Base-by-base conservation (phyloP, 2,113 vertebrate species). In the Heterotilapia buettikoferi region DNA sequence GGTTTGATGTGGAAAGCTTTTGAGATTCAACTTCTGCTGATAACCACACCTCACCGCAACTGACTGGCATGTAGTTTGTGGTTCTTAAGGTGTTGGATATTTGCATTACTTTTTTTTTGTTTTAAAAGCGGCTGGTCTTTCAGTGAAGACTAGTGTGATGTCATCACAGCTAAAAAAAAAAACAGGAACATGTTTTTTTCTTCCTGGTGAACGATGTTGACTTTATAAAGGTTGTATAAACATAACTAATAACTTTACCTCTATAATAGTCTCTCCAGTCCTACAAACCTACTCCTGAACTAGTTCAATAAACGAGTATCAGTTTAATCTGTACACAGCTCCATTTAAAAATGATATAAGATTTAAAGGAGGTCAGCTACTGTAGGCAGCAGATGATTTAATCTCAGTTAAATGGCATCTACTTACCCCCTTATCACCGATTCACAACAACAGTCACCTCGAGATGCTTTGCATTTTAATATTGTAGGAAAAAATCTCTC, bases 301-400 rank as follows among this genome's bases (percentile, higher is more conserved):
- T 26, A 47, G 40, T 29, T 47, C 38, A 29, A 0, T 76, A 76
- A 0, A 76, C 1, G 9, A 40, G 36, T 40, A 9, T 9, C 16
- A 16, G 18, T 26, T 3, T 16, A 43, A 45, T 45, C 38, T 43
- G 38, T 16, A 71, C 36, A 71, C 66, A 45, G 6, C 14, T 76
- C 68, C 13, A 10, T 45, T 73, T 43, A 73, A 45, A 47, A 12
- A 16, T 71, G 14, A 45, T 16, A 5, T 18, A 24, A 73, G 21
- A 2, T 0, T 45, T 18, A 45, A 73, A 26, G 68, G 68, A 73
- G 16, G 8, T 63, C 29, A 26, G 5, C 38, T 16, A 6, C 57
- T 61, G 57, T 8, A 0, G 2, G 66, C n/a, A 24, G 66, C n/a
- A 0, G 13, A 10, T 0, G 13, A 50, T 18, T 12, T 52, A 11